Percentiles rank a stretch among this genome's conserved stretches.
Conservation (phyloP, 2,113 vertebrate species). For the Anas platyrhynchos region DNA sequence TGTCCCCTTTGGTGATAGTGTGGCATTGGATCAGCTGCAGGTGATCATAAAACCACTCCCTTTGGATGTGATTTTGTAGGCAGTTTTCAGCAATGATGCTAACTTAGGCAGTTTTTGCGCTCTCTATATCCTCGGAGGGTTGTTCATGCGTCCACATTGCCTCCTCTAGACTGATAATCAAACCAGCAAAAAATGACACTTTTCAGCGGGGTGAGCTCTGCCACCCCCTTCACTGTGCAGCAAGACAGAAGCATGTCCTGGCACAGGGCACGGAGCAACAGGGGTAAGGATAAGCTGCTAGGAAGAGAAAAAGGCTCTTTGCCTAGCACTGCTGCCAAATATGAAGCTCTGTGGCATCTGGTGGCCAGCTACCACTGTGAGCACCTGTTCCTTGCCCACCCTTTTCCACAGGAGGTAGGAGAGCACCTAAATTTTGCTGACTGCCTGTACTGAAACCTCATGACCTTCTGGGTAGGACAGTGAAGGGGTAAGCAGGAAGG, state of each 20-base stretch:
- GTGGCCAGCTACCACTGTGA: neutral
- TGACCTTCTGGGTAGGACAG: neutral
- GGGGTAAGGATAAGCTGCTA: neutral
- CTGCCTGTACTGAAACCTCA: neutral
- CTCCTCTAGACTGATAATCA: neutral
- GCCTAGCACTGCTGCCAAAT: neutral
- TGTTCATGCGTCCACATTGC: neutral
- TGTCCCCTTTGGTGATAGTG: neutral
- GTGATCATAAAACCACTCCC: neutral
- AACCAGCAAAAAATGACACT: neutral
- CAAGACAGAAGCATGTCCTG: neutral
- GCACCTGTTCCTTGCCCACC: accelerated
- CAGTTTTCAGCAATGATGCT: neutral
- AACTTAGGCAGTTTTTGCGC: neutral
- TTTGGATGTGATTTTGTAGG: neutral
- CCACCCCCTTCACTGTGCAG: accelerated
- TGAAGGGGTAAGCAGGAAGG: neutral
- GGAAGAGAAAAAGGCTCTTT: neutral
- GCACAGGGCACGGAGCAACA: neutral
- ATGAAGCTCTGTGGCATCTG: neutral
- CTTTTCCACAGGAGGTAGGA: neutral
- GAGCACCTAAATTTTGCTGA: neutral
- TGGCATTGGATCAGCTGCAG: neutral
- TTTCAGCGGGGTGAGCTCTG: neutral
- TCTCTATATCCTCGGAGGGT: neutral